Evolutionary conservation across 2,888 invertebrate species (phyloP), one percentile per base, ranked within the genome.

Genomic region (Crossocerus cetratus): DNA sequence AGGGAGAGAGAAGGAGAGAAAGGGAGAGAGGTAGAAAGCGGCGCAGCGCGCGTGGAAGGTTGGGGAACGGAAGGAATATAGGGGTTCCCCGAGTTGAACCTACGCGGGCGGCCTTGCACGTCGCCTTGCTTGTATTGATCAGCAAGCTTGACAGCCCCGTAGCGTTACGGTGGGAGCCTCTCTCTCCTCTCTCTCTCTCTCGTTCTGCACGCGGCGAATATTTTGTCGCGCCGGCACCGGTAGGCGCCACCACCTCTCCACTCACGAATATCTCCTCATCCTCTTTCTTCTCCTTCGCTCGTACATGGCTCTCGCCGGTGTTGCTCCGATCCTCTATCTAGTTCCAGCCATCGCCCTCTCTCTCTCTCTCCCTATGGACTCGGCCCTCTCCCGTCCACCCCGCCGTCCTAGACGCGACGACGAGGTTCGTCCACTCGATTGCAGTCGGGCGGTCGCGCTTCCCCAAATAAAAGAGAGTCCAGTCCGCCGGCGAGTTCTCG

Each of bases 101-200:
- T 86, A 86, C 86, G 86, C 87, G 87, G 86, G 77, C 87, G 88
- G 88, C 88, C 88, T 89, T 89, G 88, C 87, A 87, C 86, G 87
- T 87, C 86, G 86, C 86, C 86, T 87, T 87, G 86, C 87, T 86
- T 86, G 88, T 89, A 89, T 89, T 88, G 89, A 89, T 88, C 89
- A 89, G 86, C 85, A 77, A 76, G 79, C 82, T 83, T 87, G 87
- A 86, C 87, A 87, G 87, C 77, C 82, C 82, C 84, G 84, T 84
- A 83, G 79, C 82, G 74, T 84, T 83, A 82, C 82, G 80, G 80
- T 80, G 80, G 80, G 84, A 76, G 66, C 80, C 79, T 80, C 72
- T 73, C 44, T 81, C 81, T 77, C 11, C 32, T 2, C 23, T 32
- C 49, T n/a, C 45, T 45, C 45, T 49, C 49, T 49, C 16, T 49